Base-by-base conservation (phyloP, 1,140 invertebrate genomes). In the Drosophila ogumai region DNA sequence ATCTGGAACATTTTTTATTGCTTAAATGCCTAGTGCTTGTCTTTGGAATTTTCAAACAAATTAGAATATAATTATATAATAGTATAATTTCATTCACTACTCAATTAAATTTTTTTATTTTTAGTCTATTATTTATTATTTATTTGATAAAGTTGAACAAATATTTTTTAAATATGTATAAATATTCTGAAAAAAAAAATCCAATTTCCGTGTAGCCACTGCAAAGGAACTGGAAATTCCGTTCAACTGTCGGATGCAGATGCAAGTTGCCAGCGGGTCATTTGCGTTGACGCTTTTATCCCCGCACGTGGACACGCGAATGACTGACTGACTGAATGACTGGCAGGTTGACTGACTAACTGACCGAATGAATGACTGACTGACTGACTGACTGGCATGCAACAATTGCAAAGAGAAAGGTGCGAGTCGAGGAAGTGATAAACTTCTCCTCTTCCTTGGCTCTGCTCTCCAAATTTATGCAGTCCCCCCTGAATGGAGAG, bases 181-280 rank as follows among this genome's bases (percentile, higher is more conserved):
- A 52, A 52, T 19, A 36, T 19, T 3, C 25, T n/a, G n/a, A 63
- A 58, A 6, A 15, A 7, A n/a, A n/a, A 60, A 19, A 64, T 13
- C 15, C 15, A 43, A 43, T 65, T 61, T 43, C 38, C 19, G 19
- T 25, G 55, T 43, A 32, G 12, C 46, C 31, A 15, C 28, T n/a
- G 19, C 40, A 15, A 54, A 65, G 63, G 28, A 41, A n/a, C 36
- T 52, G 32, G 36, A 15, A 67, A 49, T 43, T 68, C 65, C 61
- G 36, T 52, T 52, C 22, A 64, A 25, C 28, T 64, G 61, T 34
- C 61, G 55, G 61, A 64, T 63, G 50, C 50, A 57, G 52, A 61
- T 61, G 74, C 40, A 58, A 46, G 59, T 72, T 73, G 79, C 75
- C 66, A 59, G 57, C 71, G 71, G 79, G 65, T 67, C 61, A 75